phyloP scores from a whole-genome alignment of 1,140 invertebrate species.

The Chelonus insularis region DNA sequence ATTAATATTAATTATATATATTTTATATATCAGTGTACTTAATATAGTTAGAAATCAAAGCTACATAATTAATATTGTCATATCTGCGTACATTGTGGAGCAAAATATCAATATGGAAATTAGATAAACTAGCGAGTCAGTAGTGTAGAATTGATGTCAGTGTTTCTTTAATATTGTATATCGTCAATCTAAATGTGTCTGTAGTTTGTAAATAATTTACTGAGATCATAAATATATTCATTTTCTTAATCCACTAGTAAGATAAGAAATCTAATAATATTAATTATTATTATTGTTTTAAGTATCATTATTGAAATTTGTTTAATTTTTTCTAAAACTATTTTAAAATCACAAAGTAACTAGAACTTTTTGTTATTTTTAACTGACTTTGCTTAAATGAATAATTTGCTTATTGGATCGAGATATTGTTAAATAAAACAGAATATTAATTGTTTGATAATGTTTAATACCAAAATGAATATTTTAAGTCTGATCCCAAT shows the following conservation, averaged over 20 bases:
- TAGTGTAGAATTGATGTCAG: conserved; percentile 60
- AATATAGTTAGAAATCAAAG: conserved; percentile 47
- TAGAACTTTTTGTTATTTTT: not conserved
- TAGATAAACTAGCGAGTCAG: conserved; percentile 56
- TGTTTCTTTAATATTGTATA: conserved; percentile 56
- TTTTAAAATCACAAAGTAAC: not conserved
- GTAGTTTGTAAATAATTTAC: conserved; percentile 48
- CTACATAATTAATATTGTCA: too few species aligned
- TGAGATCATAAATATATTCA: not conserved
- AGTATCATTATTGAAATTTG: not conserved
- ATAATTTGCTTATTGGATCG: too few species aligned
- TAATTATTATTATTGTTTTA: not conserved
- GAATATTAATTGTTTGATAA: not conserved
- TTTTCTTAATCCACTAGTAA: not conserved
- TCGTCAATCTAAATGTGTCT: conserved; percentile 57
- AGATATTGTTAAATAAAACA: not conserved
- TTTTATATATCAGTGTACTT: conserved; percentile 53
- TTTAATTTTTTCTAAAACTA: not conserved
- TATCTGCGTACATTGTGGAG: conserved; percentile 54
- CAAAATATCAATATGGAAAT: conserved; percentile 50
- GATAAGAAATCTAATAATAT: not conserved
- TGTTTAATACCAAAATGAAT: too few species aligned
- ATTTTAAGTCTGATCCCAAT: too few species aligned
- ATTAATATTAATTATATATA: conserved; percentile 52
- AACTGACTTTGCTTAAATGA: too few species aligned